phyloP scores from a whole-genome alignment of 2,888 invertebrate genomes.

The Chrysodeixis includens region DNA sequence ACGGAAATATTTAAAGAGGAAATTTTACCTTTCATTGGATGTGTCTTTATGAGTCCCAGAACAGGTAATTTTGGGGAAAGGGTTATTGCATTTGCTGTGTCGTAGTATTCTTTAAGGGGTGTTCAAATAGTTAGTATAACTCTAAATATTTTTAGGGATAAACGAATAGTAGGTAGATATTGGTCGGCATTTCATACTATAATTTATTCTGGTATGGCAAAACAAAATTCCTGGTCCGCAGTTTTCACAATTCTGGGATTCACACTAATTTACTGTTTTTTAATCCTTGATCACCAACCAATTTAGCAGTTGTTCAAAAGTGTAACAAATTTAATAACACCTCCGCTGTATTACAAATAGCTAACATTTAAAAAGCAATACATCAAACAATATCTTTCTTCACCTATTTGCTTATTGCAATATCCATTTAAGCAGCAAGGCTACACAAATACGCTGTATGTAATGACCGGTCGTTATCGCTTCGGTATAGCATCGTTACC shows the following conservation, averaged over 20 bases:
- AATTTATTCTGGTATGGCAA: no score
- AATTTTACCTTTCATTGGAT: conserved; percentile 10
- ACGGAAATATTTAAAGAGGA: conserved; percentile 16
- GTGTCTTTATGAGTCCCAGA: conserved; percentile 1
- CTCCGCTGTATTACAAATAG: no score
- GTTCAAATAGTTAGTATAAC: no score
- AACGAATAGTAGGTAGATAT: no score
- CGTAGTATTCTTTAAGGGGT: neutral
- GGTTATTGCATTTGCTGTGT: neutral
- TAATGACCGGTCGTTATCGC: conserved; percentile 7
- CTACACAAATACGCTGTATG: neutral
- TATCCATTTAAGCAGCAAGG: conserved; percentile 6
- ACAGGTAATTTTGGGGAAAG: conserved; percentile 7
- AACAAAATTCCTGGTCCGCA: no score
- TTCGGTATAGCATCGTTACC: neutral
- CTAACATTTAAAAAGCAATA: neutral
- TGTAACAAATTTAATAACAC: no score
- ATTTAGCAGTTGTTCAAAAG: no score
- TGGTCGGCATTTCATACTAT: no score
- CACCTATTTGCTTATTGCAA: conserved; percentile 1
- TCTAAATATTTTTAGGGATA: no score
- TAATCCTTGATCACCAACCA: no score
- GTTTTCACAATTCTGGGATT: no score
- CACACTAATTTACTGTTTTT: no score
- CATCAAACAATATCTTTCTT: neutral